These are phyloP conservation scores for Pseudopleuronectes americanus DNA, from an alignment of 2,797 vertebrate genomes.

Conservation along the genomic window DNA sequence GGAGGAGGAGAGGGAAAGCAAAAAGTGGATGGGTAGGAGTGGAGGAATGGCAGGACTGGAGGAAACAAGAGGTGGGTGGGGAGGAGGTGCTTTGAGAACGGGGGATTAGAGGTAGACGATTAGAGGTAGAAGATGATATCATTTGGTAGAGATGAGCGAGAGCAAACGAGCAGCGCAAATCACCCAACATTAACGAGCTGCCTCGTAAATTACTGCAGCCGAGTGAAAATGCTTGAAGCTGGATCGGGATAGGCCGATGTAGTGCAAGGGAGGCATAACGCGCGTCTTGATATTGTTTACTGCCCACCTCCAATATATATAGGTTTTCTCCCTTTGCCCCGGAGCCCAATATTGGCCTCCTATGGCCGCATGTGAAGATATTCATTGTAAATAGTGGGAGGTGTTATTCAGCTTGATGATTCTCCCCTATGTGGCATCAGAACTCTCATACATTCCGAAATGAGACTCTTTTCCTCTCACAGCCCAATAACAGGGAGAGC, in stretches of 20 bases:
- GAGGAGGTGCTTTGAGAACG: constrained; percentile 57
- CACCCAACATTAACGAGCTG: constrained; percentile 83
- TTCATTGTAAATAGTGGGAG: constrained; percentile 42
- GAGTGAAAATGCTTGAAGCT: constrained; percentile 51
- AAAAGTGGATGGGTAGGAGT: constrained; percentile 29
- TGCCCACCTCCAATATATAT: constrained; percentile 58
- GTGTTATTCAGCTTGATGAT: constrained; percentile 44
- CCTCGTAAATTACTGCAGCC: constrained; percentile 82
- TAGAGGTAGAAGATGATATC: constrained; percentile 82
- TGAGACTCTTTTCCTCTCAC: constrained; percentile 5
- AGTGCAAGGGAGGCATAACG: constrained; percentile 71
- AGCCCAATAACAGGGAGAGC: constrained; percentile 16
- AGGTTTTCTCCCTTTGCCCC: constrained; percentile 44
- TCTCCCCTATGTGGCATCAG: constrained; percentile 35
- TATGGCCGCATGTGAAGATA: constrained; percentile 46
- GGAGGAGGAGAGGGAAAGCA: constrained; percentile 16
- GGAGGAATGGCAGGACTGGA: constrained; percentile 35
- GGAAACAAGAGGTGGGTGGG: constrained; percentile 52
- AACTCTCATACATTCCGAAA: constrained; percentile 22
- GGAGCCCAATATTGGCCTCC: constrained; percentile 41
- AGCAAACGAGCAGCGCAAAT: constrained; percentile 85
- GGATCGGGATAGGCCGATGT: constrained; percentile 44
- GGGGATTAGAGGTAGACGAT: constrained; percentile 76
- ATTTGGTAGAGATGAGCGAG: constrained; percentile 80
- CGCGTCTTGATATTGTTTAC: constrained; percentile 77